Evolutionary conservation across 2,113 vertebrate genomes (phyloP).

Genomic region (Pseudorasbora parva): DNA sequence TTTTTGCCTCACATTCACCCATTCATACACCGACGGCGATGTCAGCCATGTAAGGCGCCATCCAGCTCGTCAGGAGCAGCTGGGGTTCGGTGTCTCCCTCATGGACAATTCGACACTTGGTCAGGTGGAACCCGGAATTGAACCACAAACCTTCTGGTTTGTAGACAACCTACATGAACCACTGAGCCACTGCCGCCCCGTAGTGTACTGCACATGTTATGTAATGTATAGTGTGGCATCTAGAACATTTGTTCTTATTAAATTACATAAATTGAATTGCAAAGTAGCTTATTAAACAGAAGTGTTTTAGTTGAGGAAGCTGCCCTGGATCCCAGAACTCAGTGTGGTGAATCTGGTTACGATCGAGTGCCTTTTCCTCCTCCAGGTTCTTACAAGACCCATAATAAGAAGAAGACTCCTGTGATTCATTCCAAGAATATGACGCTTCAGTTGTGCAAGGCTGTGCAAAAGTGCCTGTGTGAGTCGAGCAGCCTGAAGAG

Average conservation of each 20-base stretch:
- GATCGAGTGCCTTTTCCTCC: not conserved
- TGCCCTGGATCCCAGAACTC: not conserved
- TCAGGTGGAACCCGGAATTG: too few relatives aligned
- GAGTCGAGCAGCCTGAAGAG: conserved; percentile 81
- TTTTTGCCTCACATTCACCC: too few relatives aligned
- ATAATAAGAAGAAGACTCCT: conserved; percentile 82
- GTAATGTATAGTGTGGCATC: not conserved
- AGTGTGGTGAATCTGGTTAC: not conserved
- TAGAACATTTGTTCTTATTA: not conserved
- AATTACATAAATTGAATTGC: not conserved
- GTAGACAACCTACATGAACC: too few relatives aligned
- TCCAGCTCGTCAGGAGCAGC: too few relatives aligned
- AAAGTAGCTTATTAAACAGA: not conserved
- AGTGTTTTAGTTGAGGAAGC: not conserved
- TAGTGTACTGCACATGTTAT: not conserved
- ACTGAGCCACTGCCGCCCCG: too few relatives aligned
- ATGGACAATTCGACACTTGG: too few relatives aligned
- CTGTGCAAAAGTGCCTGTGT: conserved; percentile 84
- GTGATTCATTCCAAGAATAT: conserved; percentile 85
- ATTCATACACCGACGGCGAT: too few relatives aligned
- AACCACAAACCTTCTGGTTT: too few relatives aligned
- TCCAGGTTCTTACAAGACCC: conserved; percentile 34
- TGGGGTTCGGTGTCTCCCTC: too few relatives aligned
- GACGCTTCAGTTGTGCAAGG: conserved; percentile 86
- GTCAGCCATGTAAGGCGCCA: too few relatives aligned